Conservation (phyloP, 2,888 invertebrate species). For the Polymixis lichenea region DNA sequence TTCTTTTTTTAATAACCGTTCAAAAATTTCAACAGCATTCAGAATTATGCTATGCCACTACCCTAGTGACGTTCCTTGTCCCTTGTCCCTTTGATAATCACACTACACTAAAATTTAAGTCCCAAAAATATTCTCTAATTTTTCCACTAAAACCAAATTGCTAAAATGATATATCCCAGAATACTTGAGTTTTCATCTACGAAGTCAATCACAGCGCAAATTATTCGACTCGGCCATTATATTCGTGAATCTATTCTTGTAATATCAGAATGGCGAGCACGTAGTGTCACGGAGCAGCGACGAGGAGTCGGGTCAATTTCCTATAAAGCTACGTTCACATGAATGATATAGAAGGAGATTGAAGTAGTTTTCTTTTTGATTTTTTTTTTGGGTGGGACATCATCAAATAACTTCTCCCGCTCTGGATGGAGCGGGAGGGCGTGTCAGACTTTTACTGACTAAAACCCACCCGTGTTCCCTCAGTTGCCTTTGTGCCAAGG, state of each 20-base stretch:
- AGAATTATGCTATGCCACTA: too few relatives aligned
- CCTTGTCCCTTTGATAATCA: too few relatives aligned
- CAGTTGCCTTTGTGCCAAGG: too few relatives aligned
- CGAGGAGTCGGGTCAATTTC: constrained; percentile 81
- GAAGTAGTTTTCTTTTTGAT: neutral
- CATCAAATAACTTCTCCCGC: too few relatives aligned
- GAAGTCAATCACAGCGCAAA: constrained; percentile 74
- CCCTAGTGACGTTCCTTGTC: too few relatives aligned
- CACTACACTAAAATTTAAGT: neutral
- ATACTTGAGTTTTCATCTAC: constrained; percentile 49
- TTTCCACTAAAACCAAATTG: neutral
- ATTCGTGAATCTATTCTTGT: constrained; percentile 62
- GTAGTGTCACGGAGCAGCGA: constrained; percentile 69
- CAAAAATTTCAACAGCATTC: too few relatives aligned
- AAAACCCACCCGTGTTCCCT: too few relatives aligned
- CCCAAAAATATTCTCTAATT: neutral
- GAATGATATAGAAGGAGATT: constrained; percentile 1
- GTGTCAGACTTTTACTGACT: too few relatives aligned
- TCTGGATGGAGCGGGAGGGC: too few relatives aligned
- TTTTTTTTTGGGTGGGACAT: too few relatives aligned
- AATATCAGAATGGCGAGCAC: constrained; percentile 76
- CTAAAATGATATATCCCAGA: constrained; percentile 17
- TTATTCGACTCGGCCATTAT: constrained; percentile 69
- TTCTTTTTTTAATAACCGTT: too few relatives aligned
- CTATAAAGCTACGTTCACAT: constrained; percentile 68